Percentiles rank a stretch among this genome's conserved stretches.
These are phyloP conservation scores for Cephus cinctus DNA, from an alignment of 1,140 invertebrate species.

Conservation along the genomic window DNA sequence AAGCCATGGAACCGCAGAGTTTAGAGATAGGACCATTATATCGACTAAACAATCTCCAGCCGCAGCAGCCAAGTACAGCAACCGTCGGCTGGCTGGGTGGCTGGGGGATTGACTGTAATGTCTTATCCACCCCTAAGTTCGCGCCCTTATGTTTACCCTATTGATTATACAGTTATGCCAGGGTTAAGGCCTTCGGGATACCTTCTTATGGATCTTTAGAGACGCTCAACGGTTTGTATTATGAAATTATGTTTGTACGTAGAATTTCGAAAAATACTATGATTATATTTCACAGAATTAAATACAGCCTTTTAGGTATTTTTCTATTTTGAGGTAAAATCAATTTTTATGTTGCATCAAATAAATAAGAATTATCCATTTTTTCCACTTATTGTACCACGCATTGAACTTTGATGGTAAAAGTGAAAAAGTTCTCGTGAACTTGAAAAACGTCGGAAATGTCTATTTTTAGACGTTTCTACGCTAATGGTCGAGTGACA, in stretches of 20 bases:
- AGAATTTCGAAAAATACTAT: constrained; percentile 3
- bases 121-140: constrained; percentile 24
- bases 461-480: constrained; percentile 14
- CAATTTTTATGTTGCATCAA: too few species aligned
- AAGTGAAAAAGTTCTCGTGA: not conserved
- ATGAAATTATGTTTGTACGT: constrained; percentile 12
- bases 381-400: too few species aligned
- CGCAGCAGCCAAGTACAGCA: constrained; percentile 4
- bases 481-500: constrained; percentile 15
- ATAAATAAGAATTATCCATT: too few species aligned
- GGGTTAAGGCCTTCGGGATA: not conserved
- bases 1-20: not conserved
- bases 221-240: constrained; percentile 2
- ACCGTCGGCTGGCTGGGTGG: constrained; percentile 1
- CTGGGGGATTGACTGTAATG: constrained; percentile 19
- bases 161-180: constrained; percentile 35
- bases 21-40: constrained; percentile 16
- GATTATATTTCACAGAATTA: not conserved
- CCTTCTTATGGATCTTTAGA: not conserved
- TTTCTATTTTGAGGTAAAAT: too few species aligned
- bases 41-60: constrained; percentile 21
- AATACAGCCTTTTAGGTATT: not conserved
- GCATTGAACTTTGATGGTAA: too few species aligned
- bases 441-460: not conserved
- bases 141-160: constrained; percentile 34